A percentile compares a stretch with the other conserved stretches of the same genome.
Evolutionary conservation across 2,113 vertebrate genomes (phyloP).

Genomic region (Xenopus borealis): DNA sequence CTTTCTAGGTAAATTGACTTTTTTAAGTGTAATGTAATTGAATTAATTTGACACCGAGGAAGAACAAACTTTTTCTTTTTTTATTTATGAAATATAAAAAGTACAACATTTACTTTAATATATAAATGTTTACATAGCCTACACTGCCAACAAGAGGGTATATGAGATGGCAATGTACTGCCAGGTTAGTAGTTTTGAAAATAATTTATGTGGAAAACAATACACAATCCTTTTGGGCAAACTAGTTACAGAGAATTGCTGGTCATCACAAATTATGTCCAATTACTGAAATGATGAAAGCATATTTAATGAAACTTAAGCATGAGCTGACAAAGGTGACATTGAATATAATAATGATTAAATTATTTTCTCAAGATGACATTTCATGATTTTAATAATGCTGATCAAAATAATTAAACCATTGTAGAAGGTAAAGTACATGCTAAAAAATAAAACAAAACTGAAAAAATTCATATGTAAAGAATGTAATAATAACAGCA

Average conservation of each 20-base stretch:
- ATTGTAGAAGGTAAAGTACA: slow-evolving; percentile 54
- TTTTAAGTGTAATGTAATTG: too few species aligned
- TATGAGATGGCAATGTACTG: slow-evolving; percentile 8
- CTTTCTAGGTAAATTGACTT: too few species aligned
- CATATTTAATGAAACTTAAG: slow-evolving; percentile 58
- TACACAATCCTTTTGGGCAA: slow-evolving; percentile 46
- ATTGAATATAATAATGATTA: slow-evolving; percentile 61
- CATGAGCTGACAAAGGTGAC: slow-evolving; percentile 66
- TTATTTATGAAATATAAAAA: too few species aligned
- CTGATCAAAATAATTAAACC: slow-evolving; percentile 64
- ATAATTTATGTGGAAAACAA: slow-evolving; percentile 47
- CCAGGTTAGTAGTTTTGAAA: background rate
- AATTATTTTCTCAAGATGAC: slow-evolving; percentile 66
- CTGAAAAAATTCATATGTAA: slow-evolving; percentile 28
- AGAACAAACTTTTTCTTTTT: too few species aligned
- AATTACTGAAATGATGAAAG: slow-evolving; percentile 56
- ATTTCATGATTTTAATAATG: slow-evolving; percentile 66
- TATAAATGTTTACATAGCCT: too few species aligned
- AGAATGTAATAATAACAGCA: background rate
- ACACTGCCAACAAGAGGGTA: too few species aligned
- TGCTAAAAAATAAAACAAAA: slow-evolving; percentile 54
- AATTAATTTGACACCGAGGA: too few species aligned
- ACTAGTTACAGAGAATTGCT: slow-evolving; percentile 57
- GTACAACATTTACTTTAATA: too few species aligned
- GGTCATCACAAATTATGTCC: slow-evolving; percentile 56